Evolutionary conservation across 2,888 invertebrate species (phyloP), one percentile per base, ranked within the genome.

Genomic region (Lasioglossum figueresi): DNA sequence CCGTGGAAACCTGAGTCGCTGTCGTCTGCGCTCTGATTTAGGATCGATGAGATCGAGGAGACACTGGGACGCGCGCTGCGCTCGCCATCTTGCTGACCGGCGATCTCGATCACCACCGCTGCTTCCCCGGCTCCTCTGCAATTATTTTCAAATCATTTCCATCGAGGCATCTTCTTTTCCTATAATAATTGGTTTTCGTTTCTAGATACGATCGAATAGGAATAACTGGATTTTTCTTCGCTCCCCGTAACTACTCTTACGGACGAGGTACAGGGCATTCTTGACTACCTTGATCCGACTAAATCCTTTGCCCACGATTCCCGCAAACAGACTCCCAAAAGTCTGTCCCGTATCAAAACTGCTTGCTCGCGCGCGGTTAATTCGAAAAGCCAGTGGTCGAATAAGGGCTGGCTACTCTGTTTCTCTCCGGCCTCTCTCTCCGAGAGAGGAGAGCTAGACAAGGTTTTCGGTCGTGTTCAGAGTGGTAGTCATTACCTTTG

Each of bases 1-100:
- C 95, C 95, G 80, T 95, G 95, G 88, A 95, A 95, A 14, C 95
- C 95, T 0, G 95, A 94, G 86, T 95, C 95, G 82, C 95, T 95
- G 88, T 95, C 95, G 87, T 95, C 95, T 23, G 94, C 94, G 79
- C 94, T 95, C 82, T 94, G 93, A 84, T 94, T 94, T 77, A 94
- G 88, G 70, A 94, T 93, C 72, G 95, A 95, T 0, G 95, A 94
- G 72, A 95, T 94, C 73, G 95, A 95, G 0, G 95, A 95, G 4
- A 95, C 94, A 87, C 94, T 94, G 4, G 95, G 95, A 19, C 95
- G 88, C 0, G 94, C 94, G 76, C 93, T 94, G 4, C 92, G 91
- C 16, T 94, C 94, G 10, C 93, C 94, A 2, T 92, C 91, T 31
- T 91, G 92, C 19, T 91, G 89, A 1, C 91, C 92, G 0, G 91